These are phyloP conservation scores for Grammomys dolichurus DNA, from an alignment of 2,113 vertebrate genomes.

Conservation along the genomic window DNA sequence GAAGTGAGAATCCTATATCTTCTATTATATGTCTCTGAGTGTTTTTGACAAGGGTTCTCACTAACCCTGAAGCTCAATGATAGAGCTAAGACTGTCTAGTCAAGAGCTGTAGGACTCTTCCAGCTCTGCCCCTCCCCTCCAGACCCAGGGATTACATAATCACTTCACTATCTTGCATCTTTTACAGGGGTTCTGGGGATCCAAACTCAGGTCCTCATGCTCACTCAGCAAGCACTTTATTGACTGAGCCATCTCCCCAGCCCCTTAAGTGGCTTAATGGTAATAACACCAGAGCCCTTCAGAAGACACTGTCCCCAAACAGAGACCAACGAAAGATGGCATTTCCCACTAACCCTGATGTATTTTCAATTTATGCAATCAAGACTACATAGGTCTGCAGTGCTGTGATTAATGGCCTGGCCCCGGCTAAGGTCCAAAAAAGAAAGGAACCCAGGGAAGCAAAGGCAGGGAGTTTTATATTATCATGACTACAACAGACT, in stretches of 20 bases:
- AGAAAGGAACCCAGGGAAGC: slow-evolving; percentile 87
- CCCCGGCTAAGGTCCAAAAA: slow-evolving; percentile 82
- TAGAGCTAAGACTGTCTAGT: not conserved
- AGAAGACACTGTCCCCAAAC: slow-evolving; percentile 79
- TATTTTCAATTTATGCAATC: slow-evolving; percentile 86
- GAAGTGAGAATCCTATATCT: not conserved
- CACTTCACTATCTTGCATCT: not conserved
- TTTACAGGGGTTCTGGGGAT: not conserved
- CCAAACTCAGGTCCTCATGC: too few relatives aligned
- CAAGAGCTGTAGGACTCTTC: not conserved
- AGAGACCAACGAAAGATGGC: slow-evolving; percentile 82
- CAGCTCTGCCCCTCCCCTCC: not conserved
- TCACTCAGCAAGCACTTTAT: not conserved
- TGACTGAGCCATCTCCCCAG: not conserved
- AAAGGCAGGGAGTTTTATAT: slow-evolving; percentile 87
- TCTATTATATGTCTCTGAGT: too few relatives aligned
- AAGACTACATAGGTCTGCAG: slow-evolving; percentile 86
- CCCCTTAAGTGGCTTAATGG: slow-evolving; percentile 29
- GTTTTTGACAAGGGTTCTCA: not conserved
- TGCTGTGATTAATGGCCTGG: slow-evolving; percentile 88
- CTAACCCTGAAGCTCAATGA: not conserved
- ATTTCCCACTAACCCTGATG: slow-evolving; percentile 83
- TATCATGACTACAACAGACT: slow-evolving; percentile 88
- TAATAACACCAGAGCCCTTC: slow-evolving; percentile 75
- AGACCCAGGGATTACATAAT: not conserved